Evolutionary conservation across 2,797 vertebrate genomes (phyloP).

Genomic region (Lepilemur septentrionalis): DNA sequence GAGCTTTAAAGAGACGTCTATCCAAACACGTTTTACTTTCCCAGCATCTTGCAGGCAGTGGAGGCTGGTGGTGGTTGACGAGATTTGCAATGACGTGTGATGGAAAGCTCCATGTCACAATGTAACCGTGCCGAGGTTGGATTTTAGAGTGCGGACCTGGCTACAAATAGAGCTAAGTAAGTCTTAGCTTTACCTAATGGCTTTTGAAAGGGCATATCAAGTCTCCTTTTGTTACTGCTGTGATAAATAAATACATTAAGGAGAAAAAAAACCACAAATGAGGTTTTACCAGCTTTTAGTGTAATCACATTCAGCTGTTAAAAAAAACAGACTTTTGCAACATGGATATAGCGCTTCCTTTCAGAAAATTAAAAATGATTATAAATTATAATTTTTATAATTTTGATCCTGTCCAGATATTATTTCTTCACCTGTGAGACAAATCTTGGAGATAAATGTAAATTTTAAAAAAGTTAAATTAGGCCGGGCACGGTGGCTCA

Average conservation of each 20-base stretch:
- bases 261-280: not conserved
- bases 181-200: not conserved
- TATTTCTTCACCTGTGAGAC: not conserved
- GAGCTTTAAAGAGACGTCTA: slow-evolving; percentile 42
- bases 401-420: not conserved
- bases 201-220: not conserved
- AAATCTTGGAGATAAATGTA: not conserved
- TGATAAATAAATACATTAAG: not conserved
- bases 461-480: not conserved
- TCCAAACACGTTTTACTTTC: slow-evolving; percentile 52
- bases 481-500: too few species aligned
- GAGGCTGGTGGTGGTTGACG: not conserved
- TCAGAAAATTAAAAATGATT: slow-evolving; percentile 18
- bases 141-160: not conserved
- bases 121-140: not conserved
- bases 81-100: not conserved
- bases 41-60: not conserved
- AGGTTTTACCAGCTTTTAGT: not conserved
- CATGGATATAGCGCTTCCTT: not conserved
- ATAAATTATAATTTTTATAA: not conserved
- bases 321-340: not conserved
- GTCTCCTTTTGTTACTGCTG: not conserved
- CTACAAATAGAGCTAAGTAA: fast-evolving
- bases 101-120: not conserved
- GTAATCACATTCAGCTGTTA: slow-evolving; percentile 29